Percentiles rank a stretch among this genome's conserved stretches.
Conservation (phyloP, 2,888 invertebrate genomes). For the Agrotis ipsilon region DNA sequence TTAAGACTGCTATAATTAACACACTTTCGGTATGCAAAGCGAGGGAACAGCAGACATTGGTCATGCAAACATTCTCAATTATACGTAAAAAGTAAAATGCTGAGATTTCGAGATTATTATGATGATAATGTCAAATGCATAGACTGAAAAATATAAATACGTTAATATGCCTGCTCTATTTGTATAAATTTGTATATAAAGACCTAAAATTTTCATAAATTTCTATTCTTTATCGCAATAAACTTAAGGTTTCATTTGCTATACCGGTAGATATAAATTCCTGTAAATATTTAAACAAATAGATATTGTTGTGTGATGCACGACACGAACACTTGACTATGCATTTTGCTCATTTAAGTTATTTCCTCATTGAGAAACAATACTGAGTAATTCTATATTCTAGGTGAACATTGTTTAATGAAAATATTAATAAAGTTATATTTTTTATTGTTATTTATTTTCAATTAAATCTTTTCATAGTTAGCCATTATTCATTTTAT, state of each 20-base stretch:
- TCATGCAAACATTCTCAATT: not conserved
- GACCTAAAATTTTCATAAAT: not conserved
- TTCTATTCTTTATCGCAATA: not conserved
- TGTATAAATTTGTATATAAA: not conserved
- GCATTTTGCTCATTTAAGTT: conserved; percentile 6
- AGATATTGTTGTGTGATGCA: conserved; percentile 1
- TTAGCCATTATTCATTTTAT: not conserved
- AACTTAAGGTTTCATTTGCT: not conserved
- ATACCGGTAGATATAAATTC: too few relatives aligned
- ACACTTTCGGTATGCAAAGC: conserved; percentile 26
- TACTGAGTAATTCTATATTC: conserved; percentile 14
- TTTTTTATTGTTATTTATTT: too few relatives aligned
- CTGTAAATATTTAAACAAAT: conserved; percentile 1
- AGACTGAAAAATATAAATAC: not conserved
- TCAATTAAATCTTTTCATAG: too few relatives aligned
- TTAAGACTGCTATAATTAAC: conserved; percentile 47
- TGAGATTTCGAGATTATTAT: conserved; percentile 1
- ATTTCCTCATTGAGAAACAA: conserved; percentile 40
- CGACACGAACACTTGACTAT: conserved; percentile 6
- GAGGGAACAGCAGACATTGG: conserved; percentile 12
- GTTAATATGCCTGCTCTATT: not conserved
- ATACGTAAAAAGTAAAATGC: conserved; percentile 9
- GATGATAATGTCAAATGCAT: not conserved
- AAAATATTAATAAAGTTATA: too few relatives aligned
- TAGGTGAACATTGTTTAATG: not conserved